A percentile compares a stretch with the other conserved stretches of the same genome.
These are phyloP conservation scores for Ellobius talpinus DNA, from an alignment of 2,113 vertebrate species.

Conservation along the genomic window DNA sequence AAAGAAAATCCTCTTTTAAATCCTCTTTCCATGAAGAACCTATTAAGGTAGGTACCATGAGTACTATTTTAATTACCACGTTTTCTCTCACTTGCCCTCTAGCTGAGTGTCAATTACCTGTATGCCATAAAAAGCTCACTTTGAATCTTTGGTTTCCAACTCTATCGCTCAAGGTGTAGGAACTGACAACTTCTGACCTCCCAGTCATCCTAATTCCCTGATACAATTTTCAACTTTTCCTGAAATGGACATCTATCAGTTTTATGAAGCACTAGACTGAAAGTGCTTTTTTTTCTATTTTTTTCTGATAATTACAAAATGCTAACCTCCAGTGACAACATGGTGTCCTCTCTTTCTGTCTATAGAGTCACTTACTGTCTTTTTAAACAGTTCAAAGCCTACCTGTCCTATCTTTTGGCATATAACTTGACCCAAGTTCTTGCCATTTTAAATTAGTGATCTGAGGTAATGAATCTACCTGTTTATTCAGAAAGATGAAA, in stretches of 20 bases:
- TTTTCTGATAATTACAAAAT: neutral
- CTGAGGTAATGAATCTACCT: neutral
- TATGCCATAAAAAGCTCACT: constrained; percentile 4
- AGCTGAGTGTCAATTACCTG: constrained; percentile 43
- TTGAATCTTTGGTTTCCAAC: constrained; percentile 32
- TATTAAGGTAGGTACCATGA: constrained; percentile 6
- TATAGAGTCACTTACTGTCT: neutral
- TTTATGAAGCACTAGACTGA: neutral
- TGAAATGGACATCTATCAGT: neutral
- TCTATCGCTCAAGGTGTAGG: neutral
- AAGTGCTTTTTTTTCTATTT: neutral
- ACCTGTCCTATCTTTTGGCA: neutral
- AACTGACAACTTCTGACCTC: constrained; percentile 32
- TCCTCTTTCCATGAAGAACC: neutral
- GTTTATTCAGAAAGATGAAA: neutral
- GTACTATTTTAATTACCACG: constrained; percentile 27
- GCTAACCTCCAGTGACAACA: neutral
- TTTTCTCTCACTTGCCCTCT: constrained; percentile 9
- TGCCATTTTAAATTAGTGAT: neutral
- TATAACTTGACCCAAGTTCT: neutral
- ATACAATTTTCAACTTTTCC: constrained; percentile 35
- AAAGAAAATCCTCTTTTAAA: constrained; percentile 43
- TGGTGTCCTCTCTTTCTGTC: neutral
- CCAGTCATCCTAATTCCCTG: neutral
- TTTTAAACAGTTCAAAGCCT: neutral